Evolutionary conservation across 2,113 vertebrate species (phyloP), one percentile per base, ranked within the genome.

Genomic region (Malurus elegans): DNA sequence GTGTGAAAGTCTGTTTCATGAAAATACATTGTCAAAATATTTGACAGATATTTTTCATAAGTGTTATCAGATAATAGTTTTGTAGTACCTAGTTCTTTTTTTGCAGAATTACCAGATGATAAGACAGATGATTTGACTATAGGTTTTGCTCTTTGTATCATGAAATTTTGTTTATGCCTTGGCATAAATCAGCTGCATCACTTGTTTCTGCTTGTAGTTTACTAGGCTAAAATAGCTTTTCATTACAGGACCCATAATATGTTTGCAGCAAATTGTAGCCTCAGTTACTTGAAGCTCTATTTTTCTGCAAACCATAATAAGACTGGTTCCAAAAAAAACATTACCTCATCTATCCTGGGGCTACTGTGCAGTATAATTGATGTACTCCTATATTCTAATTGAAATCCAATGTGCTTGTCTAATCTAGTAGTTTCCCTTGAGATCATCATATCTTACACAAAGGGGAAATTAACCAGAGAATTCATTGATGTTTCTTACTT

Each of bases 291-390:
- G 90, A 92, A 91, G 70, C 79, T 96, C 95, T 95, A 89, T 26
- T 82, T 96, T 97, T 96, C 74, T 93, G 73, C 94, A 96, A 98
- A 95, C 62, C 57, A 74, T 90, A 96, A 76, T 90, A 92, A 79
- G 66, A 78, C 21, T n/a, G 8, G 36, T 61, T 97, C 95, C 96
- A 98, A 97, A 95, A 88, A 86, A 86, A 97, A 90, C 92, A 97
- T 97, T 96, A 97, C 95, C 86, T 97, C 90, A 96, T 93, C 74
- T 69, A 19, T 73, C 96, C 84, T 94, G 80, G 86, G 94, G 92
- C 84, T 91, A 19, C 44, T 66, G 93, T 70, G 69, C 82, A 92
- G 92, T 85, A 92, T 85, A 95, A 93, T 86, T 96, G 93, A 96
- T 95, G 83, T 66, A 94, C 92, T 96, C 67, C 50, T 79, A 7